These are phyloP conservation scores for Sinocyclocheilus anophthalmus DNA, from an alignment of 2,113 vertebrate genomes.

Conservation along the genomic window DNA sequence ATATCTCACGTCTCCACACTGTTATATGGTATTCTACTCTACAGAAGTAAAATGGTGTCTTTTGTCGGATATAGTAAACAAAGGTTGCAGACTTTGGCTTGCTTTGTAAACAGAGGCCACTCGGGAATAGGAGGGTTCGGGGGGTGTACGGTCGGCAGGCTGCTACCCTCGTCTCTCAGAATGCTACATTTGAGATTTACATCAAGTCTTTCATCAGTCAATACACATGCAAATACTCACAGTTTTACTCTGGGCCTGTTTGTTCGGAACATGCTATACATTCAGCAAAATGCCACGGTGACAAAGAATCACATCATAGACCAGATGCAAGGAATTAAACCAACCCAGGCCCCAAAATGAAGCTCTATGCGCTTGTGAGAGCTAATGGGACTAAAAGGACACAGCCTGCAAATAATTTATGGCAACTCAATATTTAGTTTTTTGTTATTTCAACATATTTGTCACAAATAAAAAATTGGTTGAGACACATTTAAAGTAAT, in stretches of 20 bases:
- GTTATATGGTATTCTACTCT: slow-evolving; percentile 39
- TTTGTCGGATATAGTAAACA: slow-evolving; percentile 59
- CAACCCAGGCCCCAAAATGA: slow-evolving; percentile 45
- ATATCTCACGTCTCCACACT: slow-evolving; percentile 40
- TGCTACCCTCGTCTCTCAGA: slow-evolving; percentile 50
- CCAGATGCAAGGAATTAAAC: slow-evolving; percentile 33
- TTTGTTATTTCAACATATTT: not conserved
- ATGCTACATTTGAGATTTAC: slow-evolving; percentile 69
- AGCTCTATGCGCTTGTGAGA: not conserved
- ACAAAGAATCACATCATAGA: slow-evolving; percentile 51
- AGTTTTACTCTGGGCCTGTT: slow-evolving; percentile 62
- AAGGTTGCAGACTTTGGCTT: slow-evolving; percentile 73
- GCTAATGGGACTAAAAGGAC: not conserved
- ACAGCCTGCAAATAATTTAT: not conserved
- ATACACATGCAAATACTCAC: slow-evolving; percentile 71
- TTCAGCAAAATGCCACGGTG: slow-evolving; percentile 67
- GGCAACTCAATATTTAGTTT: not conserved
- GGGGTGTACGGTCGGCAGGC: not conserved
- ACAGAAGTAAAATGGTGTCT: slow-evolving; percentile 53
- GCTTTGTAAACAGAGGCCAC: slow-evolving; percentile 64
- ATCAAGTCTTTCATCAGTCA: slow-evolving; percentile 60
- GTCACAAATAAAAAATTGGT: too few species aligned
- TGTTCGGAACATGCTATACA: slow-evolving; percentile 71
- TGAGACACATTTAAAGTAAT: not conserved
- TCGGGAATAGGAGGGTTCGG: slow-evolving; percentile 18